Percentiles rank a stretch among this genome's conserved stretches.
Evolutionary conservation across 2,797 vertebrate species (phyloP).

Genomic region (Crypturellus tataupa): DNA sequence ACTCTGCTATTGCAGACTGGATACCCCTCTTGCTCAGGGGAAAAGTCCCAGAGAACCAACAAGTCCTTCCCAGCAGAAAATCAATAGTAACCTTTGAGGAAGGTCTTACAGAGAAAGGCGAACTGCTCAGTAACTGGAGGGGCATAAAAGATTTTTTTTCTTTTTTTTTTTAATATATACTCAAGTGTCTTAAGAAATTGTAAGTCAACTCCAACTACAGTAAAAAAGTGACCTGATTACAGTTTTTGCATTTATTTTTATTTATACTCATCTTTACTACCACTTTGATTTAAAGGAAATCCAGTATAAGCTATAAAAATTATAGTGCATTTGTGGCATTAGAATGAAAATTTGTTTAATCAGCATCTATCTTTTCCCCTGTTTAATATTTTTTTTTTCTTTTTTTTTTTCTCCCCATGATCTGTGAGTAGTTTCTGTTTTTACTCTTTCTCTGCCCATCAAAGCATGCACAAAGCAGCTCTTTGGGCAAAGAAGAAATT

Average conservation of each 20-base stretch:
- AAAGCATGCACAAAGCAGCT: not conserved
- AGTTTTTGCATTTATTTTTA: not conserved
- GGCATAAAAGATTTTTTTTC: not conserved
- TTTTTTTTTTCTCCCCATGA: not conserved
- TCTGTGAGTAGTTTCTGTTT: not conserved
- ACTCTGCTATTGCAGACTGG: fast-evolving
- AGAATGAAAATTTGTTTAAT: not conserved
- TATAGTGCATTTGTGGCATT: not conserved
- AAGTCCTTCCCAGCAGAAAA: fast-evolving
- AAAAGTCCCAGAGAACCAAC: not conserved
- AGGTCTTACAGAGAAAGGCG: not conserved
- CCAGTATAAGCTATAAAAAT: fast-evolving
- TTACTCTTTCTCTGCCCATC: not conserved
- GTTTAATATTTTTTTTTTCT: not conserved
- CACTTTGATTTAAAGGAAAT: not conserved
- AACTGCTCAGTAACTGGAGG: not conserved
- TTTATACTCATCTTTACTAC: not conserved
- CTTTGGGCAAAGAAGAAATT: not conserved
- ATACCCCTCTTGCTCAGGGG: not conserved
- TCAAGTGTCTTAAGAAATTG: not conserved
- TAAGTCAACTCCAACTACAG: not conserved
- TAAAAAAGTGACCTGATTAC: not conserved
- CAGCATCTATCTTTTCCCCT: not conserved
- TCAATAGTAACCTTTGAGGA: not conserved
- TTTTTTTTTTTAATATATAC: not conserved